phyloP scores from a whole-genome alignment of 2,888 invertebrate species.

The Philereme vetulata region DNA sequence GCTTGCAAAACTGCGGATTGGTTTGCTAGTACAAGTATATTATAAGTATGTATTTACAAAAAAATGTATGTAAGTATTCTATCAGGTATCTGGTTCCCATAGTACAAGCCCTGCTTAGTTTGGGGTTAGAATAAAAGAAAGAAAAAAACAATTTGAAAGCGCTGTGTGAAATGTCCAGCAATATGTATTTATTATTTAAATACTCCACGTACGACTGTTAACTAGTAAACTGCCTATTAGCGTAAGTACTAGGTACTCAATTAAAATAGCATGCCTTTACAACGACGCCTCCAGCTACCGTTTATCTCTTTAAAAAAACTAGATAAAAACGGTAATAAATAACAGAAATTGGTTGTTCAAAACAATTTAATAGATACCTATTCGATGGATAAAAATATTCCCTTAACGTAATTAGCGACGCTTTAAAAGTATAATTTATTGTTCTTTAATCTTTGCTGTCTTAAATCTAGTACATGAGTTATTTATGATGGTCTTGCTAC shows the following conservation, averaged over 20 bases:
- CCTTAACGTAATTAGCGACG: constrained; percentile 26
- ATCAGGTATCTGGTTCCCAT: too few relatives aligned
- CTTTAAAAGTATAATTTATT: constrained; percentile 23
- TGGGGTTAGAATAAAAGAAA: too few relatives aligned
- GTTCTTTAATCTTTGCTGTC: constrained; percentile 16
- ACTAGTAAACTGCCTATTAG: too few relatives aligned
- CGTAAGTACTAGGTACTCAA: neutral
- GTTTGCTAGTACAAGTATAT: too few relatives aligned
- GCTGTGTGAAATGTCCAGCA: too few relatives aligned
- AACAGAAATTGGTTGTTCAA: constrained; percentile 23
- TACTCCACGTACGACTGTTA: too few relatives aligned
- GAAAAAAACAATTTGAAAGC: too few relatives aligned
- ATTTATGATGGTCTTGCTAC: constrained; percentile 13
- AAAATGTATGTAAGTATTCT: too few relatives aligned
- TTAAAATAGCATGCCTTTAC: constrained; percentile 5
- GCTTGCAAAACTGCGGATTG: too few relatives aligned
- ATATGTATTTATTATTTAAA: too few relatives aligned
- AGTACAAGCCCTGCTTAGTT: too few relatives aligned
- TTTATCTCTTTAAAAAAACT: constrained; percentile 7
- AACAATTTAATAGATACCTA: constrained; percentile 23
- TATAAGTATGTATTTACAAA: too few relatives aligned
- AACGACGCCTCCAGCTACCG: neutral
- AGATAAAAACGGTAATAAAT: constrained; percentile 15
- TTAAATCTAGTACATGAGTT: constrained; percentile 13
- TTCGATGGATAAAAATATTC: constrained; percentile 14